Percentiles rank a stretch among this genome's conserved stretches.
Evolutionary conservation across 2,797 vertebrate species (phyloP).

Genomic region (Odontamblyopus rebecca): DNA sequence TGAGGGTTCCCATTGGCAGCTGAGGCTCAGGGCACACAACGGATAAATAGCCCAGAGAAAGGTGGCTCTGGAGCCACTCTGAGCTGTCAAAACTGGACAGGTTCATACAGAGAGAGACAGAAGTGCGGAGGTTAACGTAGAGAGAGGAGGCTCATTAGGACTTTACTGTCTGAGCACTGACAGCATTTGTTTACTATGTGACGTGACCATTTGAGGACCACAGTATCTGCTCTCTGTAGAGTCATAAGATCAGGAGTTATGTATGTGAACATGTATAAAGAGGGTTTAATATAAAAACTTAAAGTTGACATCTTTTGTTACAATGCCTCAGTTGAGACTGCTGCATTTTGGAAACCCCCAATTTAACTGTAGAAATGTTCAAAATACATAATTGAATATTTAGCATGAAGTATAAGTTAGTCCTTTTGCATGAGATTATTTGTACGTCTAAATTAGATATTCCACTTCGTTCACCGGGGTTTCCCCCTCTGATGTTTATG

Average conservation of each 20-base stretch:
- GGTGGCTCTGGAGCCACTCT: conserved; percentile 49
- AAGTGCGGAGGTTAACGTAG: background rate
- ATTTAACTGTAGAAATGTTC: background rate
- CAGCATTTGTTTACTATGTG: conserved; percentile 34
- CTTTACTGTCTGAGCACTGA: conserved; percentile 45
- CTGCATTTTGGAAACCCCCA: background rate
- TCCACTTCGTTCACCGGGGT: background rate
- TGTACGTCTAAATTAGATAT: background rate
- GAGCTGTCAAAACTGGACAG: conserved; percentile 54
- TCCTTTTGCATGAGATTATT: background rate
- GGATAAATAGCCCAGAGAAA: conserved; percentile 53
- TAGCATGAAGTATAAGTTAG: background rate
- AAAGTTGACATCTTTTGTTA: too few relatives aligned
- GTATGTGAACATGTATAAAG: background rate
- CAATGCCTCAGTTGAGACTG: background rate
- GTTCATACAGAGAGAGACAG: conserved; percentile 18
- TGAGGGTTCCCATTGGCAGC: conserved; percentile 19
- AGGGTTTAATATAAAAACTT: background rate
- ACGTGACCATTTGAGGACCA: conserved; percentile 28
- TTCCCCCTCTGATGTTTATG: background rate
- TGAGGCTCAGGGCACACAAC: conserved; percentile 20
- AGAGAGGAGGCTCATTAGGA: conserved; percentile 38
- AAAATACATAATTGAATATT: background rate
- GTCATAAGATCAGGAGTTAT: background rate
- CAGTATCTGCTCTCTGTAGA: conserved; percentile 10